phyloP scores from a whole-genome alignment of 2,113 vertebrate genomes.

The Eurypyga helias region DNA sequence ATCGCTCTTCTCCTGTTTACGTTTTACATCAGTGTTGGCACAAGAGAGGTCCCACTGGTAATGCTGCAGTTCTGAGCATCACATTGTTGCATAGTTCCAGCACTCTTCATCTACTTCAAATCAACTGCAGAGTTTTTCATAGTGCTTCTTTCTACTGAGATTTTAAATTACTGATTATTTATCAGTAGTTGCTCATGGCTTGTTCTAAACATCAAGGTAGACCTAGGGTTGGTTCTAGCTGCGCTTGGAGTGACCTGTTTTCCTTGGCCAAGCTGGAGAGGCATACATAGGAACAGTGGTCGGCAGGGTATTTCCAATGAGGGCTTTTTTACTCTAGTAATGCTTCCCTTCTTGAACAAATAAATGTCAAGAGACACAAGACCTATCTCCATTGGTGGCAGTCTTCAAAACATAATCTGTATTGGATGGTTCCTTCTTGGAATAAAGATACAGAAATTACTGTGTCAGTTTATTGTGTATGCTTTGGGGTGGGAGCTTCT shows the following conservation, averaged over 20 bases:
- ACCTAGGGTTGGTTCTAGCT: not conserved
- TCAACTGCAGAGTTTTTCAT: not conserved
- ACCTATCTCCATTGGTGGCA: not conserved
- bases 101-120: not conserved
- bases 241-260: not conserved
- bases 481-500: not conserved
- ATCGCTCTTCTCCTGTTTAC: not conserved
- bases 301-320: not conserved
- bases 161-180: not conserved
- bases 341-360: not conserved
- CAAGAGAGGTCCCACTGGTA: not conserved
- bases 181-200: not conserved
- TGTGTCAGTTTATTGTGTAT: not conserved
- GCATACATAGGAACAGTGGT: not conserved
- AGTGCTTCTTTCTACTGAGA: not conserved
- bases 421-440: not conserved
- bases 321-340: not conserved
- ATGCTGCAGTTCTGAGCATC: accelerated
- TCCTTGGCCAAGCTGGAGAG: not conserved
- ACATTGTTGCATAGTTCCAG: not conserved
- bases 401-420: not conserved
- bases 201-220: not conserved
- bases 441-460: not conserved
- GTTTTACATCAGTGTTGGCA: not conserved
- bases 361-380: not conserved